A percentile compares a stretch with the other conserved stretches of the same genome.
Evolutionary conservation across 2,113 vertebrate genomes (phyloP).

Genomic region (Malaclemys terrapin): DNA sequence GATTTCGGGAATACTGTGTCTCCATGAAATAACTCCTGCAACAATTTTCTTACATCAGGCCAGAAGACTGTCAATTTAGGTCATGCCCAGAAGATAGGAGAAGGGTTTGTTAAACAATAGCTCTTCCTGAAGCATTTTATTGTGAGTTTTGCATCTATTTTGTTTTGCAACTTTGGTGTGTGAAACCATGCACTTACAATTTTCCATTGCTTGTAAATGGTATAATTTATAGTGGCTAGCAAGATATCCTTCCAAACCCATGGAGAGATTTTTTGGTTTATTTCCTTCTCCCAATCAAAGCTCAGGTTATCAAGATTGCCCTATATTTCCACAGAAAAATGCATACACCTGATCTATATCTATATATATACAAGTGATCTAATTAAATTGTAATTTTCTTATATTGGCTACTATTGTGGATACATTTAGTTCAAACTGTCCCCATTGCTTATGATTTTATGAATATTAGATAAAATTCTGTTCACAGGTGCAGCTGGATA

Average conservation of each 20-base stretch:
- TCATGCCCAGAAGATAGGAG: slow-evolving; percentile 57
- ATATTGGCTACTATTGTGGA: background rate
- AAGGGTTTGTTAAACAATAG: background rate
- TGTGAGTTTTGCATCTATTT: background rate
- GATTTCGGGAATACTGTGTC: slow-evolving; percentile 56
- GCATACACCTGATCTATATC: background rate
- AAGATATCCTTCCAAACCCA: background rate
- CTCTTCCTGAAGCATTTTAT: background rate
- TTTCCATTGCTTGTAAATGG: background rate
- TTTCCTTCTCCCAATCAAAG: background rate
- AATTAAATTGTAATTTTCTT: background rate
- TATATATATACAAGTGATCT: background rate
- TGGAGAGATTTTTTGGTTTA: background rate
- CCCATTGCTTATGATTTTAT: background rate
- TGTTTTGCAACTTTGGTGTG: background rate
- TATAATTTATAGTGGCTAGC: background rate
- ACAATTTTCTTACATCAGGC: slow-evolving; percentile 48
- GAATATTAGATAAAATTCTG: background rate
- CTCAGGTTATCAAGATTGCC: background rate
- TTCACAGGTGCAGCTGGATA: background rate
- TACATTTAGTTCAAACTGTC: background rate
- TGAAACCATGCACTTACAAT: background rate
- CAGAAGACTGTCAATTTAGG: slow-evolving; percentile 31
- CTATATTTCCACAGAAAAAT: background rate
- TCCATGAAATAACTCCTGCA: slow-evolving; percentile 50